phyloP scores from a whole-genome alignment of 2,797 vertebrate species.

The Hemibagrus guttatus region DNA sequence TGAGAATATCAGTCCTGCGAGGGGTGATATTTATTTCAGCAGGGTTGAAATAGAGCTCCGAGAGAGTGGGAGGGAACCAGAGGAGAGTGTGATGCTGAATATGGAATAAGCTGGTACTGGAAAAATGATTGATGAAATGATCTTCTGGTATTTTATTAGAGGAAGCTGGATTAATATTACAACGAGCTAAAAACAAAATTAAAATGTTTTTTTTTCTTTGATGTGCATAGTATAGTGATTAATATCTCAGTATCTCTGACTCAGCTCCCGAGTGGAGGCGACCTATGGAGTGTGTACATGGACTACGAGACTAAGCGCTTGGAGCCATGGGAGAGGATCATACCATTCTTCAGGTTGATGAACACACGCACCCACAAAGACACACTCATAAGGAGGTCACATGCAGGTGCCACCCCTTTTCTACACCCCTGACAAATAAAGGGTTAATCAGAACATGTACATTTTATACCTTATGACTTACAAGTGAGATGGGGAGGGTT shows the following conservation, averaged over 20 bases:
- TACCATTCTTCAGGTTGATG: constrained; percentile 75
- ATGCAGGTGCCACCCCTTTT: neutral
- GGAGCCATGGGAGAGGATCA: constrained; percentile 81
- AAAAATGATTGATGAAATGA: neutral
- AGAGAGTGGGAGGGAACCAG: neutral
- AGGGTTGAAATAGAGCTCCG: constrained; percentile 31
- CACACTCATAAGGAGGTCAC: neutral
- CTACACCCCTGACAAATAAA: neutral
- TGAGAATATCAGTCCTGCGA: constrained; percentile 1
- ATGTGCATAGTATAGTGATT: neutral
- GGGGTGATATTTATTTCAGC: constrained; percentile 25
- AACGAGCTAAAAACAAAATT: neutral
- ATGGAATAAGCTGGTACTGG: constrained; percentile 1
- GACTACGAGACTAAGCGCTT: constrained; percentile 77
- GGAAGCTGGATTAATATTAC: neutral
- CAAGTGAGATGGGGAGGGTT: too few relatives aligned
- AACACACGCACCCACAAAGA: neutral
- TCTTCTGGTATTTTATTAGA: neutral
- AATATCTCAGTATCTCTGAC: neutral
- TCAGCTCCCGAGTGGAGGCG: constrained; percentile 77
- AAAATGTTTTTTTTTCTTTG: neutral
- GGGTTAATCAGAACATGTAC: neutral
- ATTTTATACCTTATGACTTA: too few relatives aligned
- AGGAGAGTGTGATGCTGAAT: constrained; percentile 1
- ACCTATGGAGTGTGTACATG: constrained; percentile 82